phyloP scores from a whole-genome alignment of 2,797 vertebrate genomes.

The Carapus acus region DNA sequence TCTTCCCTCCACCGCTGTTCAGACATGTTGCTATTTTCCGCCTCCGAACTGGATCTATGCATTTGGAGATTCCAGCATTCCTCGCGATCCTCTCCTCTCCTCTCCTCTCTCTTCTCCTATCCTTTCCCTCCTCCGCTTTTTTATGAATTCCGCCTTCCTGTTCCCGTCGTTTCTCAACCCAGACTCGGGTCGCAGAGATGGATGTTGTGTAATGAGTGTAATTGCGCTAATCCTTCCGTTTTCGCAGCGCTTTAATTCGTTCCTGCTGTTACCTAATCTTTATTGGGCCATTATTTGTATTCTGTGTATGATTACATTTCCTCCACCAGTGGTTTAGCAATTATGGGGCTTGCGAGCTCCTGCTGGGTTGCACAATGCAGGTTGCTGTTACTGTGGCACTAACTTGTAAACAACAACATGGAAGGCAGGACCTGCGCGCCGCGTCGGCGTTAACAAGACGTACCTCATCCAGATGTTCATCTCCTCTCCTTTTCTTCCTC shows the following conservation, averaged over 20 bases:
- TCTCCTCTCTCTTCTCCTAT: constrained; percentile 37
- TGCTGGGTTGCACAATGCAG: constrained; percentile 42
- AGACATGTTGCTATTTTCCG: constrained; percentile 69
- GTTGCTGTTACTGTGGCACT: constrained; percentile 39
- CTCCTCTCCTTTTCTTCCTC: constrained; percentile 22
- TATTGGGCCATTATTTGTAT: constrained; percentile 68
- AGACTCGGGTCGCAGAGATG: constrained; percentile 58
- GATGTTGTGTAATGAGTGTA: constrained; percentile 67
- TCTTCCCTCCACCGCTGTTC: constrained; percentile 64
- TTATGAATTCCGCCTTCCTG: constrained; percentile 58
- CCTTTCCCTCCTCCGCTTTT: too few species aligned
- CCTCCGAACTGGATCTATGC: constrained; percentile 58
- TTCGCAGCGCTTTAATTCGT: constrained; percentile 67
- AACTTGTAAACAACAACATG: constrained; percentile 60
- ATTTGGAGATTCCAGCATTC: constrained; percentile 71
- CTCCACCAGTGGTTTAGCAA: constrained; percentile 60
- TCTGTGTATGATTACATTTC: constrained; percentile 66
- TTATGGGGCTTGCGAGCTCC: constrained; percentile 53
- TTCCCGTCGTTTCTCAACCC: constrained; percentile 48
- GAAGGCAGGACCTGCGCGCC: constrained; percentile 23
- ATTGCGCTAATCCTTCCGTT: constrained; percentile 68
- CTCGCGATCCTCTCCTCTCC: constrained; percentile 46
- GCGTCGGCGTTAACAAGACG: constrained; percentile 48
- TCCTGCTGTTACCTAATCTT: constrained; percentile 70
- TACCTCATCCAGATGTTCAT: constrained; percentile 61